Evolutionary conservation across 1,140 invertebrate species (phyloP).

Genomic region (Gryon sp.): DNA sequence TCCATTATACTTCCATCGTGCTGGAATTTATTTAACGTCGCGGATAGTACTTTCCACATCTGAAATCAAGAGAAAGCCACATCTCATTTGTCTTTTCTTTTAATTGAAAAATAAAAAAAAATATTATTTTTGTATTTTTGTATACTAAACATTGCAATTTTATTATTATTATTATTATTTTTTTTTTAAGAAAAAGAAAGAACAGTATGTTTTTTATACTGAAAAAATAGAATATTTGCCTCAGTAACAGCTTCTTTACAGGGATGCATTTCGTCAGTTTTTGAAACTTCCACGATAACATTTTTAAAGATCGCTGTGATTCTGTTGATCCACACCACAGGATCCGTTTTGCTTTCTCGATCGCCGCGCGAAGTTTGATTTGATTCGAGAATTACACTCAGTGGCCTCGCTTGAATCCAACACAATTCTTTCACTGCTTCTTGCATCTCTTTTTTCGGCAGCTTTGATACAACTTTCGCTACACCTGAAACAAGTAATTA

Average conservation of each 20-base stretch:
- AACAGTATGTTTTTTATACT: too few relatives aligned
- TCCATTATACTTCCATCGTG: slow-evolving; percentile 94
- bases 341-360: slow-evolving; percentile 84
- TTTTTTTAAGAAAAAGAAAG: too few relatives aligned
- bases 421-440: slow-evolving; percentile 89
- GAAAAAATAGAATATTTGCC: slow-evolving; percentile 74
- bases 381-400: slow-evolving; percentile 82
- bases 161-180: too few relatives aligned
- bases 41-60: slow-evolving; percentile 91
- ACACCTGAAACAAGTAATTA: too few relatives aligned
- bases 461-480: slow-evolving; percentile 82
- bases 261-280: slow-evolving; percentile 85
- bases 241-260: slow-evolving; percentile 90
- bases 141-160: too few relatives aligned
- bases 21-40: slow-evolving; percentile 88
- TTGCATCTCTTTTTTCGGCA: slow-evolving; percentile 82
- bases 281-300: slow-evolving; percentile 83
- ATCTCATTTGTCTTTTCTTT: too few relatives aligned
- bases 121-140: too few relatives aligned
- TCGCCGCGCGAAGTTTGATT: slow-evolving; percentile 69
- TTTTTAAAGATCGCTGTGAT: slow-evolving; percentile 93
- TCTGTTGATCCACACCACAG: slow-evolving; percentile 95
- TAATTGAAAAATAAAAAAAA: too few relatives aligned
- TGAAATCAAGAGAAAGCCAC: too few relatives aligned
- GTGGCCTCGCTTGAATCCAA: slow-evolving; percentile 85